These are phyloP conservation scores for Erpornis zantholeuca DNA, from an alignment of 2,113 vertebrate genomes.

Conservation along the genomic window DNA sequence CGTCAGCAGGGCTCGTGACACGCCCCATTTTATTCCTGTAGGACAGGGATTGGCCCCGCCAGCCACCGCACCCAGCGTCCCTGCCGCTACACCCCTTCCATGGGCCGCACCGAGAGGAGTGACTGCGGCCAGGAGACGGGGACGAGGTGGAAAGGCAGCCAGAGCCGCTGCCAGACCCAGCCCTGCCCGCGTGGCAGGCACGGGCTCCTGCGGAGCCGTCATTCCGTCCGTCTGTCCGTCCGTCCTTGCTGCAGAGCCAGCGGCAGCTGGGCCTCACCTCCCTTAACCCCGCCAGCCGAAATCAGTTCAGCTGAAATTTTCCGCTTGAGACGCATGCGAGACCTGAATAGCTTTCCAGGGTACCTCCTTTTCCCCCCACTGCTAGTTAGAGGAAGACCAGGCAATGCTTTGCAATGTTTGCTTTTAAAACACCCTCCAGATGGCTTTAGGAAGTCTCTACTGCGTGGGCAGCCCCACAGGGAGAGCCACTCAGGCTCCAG, in stretches of 20 bases:
- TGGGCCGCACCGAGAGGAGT: accelerated
- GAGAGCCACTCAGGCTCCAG: neutral
- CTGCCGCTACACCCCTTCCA: accelerated
- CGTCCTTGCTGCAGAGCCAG: neutral
- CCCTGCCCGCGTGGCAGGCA: neutral
- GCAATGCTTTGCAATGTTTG: neutral
- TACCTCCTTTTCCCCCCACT: accelerated
- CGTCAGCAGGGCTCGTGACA: neutral
- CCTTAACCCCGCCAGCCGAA: neutral
- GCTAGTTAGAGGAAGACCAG: neutral
- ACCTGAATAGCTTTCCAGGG: neutral
- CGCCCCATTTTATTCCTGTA: accelerated
- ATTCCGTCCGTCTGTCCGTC: neutral
- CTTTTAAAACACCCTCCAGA: neutral
- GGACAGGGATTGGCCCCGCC: accelerated
- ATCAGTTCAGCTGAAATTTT: slow-evolving; percentile 14
- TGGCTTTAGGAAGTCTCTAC: neutral
- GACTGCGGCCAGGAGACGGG: neutral
- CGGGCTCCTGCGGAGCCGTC: neutral
- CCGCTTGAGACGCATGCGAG: neutral
- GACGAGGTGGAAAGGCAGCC: accelerated
- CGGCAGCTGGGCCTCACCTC: neutral
- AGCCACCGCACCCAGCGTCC: neutral
- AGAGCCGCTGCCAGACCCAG: neutral
- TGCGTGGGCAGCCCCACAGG: neutral